Evolutionary conservation across 2,888 invertebrate species (phyloP).

Genomic region (Tetragonula carbonaria): DNA sequence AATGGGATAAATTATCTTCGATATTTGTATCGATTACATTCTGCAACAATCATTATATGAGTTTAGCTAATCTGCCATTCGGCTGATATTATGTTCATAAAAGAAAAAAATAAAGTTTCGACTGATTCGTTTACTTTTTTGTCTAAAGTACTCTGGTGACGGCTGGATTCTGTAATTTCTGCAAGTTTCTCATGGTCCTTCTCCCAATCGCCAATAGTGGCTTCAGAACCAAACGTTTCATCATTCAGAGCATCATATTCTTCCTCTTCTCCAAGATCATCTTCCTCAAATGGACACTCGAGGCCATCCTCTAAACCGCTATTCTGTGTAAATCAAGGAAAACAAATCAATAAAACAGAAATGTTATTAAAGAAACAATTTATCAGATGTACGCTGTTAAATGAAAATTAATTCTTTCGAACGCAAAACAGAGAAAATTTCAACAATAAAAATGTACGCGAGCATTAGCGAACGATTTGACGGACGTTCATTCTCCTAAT

Average conservation of each 20-base stretch:
- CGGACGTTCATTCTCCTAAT: background rate
- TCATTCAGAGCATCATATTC: slow-evolving; percentile 96
- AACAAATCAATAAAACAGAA: background rate
- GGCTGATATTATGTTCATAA: background rate
- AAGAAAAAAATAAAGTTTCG: too few species aligned
- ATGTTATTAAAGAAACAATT: background rate
- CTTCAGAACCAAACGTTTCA: slow-evolving; percentile 94
- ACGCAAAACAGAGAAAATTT: background rate
- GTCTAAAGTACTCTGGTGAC: slow-evolving; percentile 69
- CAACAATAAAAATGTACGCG: background rate
- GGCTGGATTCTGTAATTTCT: slow-evolving; percentile 85
- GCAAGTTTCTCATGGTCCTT: slow-evolving; percentile 89
- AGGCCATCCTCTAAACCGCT: slow-evolving; percentile 78
- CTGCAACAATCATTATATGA: slow-evolving; percentile 54
- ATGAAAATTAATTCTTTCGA: background rate
- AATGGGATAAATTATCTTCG: slow-evolving; percentile 86
- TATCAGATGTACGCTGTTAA: background rate
- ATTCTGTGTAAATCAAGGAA: slow-evolving; percentile 36
- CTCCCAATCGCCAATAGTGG: slow-evolving; percentile 90
- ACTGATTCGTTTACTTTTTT: slow-evolving; percentile 59
- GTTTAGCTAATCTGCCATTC: too few species aligned
- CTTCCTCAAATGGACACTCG: slow-evolving; percentile 85
- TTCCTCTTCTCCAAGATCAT: slow-evolving; percentile 89
- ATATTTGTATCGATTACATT: slow-evolving; percentile 79
- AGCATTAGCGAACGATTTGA: background rate